Evolutionary conservation across 2,797 vertebrate genomes (phyloP).

Genomic region (Gambusia yucatana): DNA sequence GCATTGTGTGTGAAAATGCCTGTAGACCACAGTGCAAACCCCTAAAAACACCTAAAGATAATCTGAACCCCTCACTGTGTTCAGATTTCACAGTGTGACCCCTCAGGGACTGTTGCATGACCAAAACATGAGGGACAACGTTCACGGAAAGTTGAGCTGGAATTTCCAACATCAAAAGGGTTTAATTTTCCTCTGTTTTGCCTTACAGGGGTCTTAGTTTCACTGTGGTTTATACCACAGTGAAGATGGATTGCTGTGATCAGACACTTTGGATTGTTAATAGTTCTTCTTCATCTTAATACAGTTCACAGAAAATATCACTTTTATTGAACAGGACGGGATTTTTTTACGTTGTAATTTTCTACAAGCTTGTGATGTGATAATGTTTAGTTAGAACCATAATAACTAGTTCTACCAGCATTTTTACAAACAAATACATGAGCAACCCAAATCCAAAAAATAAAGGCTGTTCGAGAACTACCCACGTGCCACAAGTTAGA

Average conservation of each 20-base stretch:
- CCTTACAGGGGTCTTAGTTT: conserved; percentile 17
- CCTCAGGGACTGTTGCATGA: conserved; percentile 29
- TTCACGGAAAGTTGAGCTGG: conserved; percentile 31
- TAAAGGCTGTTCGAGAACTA: neutral
- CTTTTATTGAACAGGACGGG: neutral
- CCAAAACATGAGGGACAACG: conserved; percentile 44
- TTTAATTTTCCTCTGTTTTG: conserved; percentile 44
- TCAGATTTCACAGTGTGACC: conserved; percentile 54
- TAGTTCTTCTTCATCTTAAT: neutral
- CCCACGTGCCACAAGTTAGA: neutral
- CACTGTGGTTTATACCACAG: conserved; percentile 23
- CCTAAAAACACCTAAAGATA: neutral
- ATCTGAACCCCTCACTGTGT: conserved; percentile 16
- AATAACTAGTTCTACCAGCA: neutral
- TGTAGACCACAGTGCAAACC: conserved; percentile 20
- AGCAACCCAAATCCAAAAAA: neutral
- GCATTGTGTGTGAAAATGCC: conserved; percentile 9
- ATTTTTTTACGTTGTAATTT: neutral
- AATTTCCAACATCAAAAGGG: conserved; percentile 42
- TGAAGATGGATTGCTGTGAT: conserved; percentile 13
- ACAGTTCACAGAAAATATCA: conserved; percentile 8
- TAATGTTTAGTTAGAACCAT: conserved; percentile 4
- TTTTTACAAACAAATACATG: neutral
- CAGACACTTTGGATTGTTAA: neutral
- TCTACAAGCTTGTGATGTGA: neutral